A percentile compares a stretch with the other conserved stretches of the same genome.
phyloP scores from a whole-genome alignment of 2,113 vertebrate species.

The Lynx canadensis region DNA sequence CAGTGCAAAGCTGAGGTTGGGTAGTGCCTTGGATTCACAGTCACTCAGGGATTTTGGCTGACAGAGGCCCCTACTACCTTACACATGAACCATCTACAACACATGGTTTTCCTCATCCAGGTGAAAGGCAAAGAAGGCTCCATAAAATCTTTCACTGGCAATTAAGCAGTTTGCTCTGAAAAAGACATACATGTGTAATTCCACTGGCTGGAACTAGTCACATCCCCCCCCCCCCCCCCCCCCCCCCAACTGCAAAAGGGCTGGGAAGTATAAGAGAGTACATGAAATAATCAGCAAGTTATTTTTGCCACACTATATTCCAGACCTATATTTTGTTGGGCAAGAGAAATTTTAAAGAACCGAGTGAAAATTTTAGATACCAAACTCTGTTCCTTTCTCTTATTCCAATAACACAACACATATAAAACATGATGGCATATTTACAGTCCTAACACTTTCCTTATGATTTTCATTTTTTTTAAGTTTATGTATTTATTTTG shows the following conservation, averaged over 20 bases:
- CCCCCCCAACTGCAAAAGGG: background rate
- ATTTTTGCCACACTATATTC: background rate
- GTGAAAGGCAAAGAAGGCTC: background rate
- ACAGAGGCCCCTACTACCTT: background rate
- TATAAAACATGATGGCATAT: background rate
- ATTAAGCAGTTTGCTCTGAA: background rate
- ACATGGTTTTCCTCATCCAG: background rate
- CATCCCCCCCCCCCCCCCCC: fast-evolving
- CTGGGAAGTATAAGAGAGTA: background rate
- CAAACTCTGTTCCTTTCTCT: background rate
- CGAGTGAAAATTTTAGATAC: background rate
- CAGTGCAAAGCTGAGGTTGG: background rate
- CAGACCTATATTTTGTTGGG: background rate
- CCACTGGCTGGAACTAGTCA: background rate
- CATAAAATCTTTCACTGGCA: background rate
- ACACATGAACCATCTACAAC: background rate
- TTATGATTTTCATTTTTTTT: background rate
- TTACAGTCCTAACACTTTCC: background rate
- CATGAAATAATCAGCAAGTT: background rate
- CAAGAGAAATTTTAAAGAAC: constrained; percentile 33
- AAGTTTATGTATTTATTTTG: too few relatives aligned
- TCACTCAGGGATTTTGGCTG: background rate
- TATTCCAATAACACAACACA: background rate
- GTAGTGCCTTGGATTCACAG: background rate
- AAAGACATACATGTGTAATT: background rate